Evolutionary conservation across 2,888 invertebrate species (phyloP).

Genomic region (Pseudococcus viburni): DNA sequence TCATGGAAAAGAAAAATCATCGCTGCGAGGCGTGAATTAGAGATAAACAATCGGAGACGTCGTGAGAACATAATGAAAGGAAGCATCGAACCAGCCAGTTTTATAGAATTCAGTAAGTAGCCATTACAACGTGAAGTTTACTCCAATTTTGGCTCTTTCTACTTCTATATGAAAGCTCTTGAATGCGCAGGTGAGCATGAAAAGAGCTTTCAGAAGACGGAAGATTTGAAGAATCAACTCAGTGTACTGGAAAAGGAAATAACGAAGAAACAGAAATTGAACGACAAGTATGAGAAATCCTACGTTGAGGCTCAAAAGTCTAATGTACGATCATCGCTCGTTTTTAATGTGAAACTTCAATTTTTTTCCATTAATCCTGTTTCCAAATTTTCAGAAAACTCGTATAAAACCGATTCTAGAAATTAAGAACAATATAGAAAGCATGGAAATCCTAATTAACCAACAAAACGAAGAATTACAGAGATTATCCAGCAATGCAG

Average conservation of each 20-base stretch:
- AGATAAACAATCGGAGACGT: neutral
- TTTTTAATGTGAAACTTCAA: no score
- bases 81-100: neutral
- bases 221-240: conserved; percentile 9
- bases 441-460: neutral
- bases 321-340: neutral
- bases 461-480: neutral
- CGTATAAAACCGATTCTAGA: neutral
- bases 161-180: neutral
- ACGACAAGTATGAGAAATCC: neutral
- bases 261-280: neutral
- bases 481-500: neutral
- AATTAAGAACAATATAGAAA: neutral
- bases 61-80: neutral
- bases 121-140: neutral
- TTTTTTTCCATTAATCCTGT: no score
- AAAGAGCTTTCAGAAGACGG: neutral
- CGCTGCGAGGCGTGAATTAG: neutral
- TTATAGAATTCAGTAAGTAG: neutral
- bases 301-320: neutral
- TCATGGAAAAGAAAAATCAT: conserved; percentile 18
- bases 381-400: neutral
- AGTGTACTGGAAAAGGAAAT: neutral
- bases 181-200: neutral
- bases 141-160: no score